Evolutionary conservation across 2,113 vertebrate genomes (phyloP).

Genomic region (Crypturellus undulatus): DNA sequence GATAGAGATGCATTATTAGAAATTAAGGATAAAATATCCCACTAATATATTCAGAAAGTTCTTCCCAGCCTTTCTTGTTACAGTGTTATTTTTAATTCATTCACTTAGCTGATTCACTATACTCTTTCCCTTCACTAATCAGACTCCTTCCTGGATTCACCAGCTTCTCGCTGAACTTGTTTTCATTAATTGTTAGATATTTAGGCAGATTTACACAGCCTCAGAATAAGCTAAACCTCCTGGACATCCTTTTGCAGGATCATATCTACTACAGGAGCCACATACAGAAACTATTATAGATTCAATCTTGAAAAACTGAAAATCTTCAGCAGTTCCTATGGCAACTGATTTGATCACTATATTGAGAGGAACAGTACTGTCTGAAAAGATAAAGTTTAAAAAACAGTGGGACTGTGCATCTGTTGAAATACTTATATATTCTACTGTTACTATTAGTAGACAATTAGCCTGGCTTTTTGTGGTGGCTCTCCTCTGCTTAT

Average conservation of each 20-base stretch:
- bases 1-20: neutral
- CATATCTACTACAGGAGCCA: neutral
- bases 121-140: neutral
- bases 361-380: neutral
- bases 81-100: neutral
- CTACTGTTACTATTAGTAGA: neutral
- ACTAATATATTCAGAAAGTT: neutral
- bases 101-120: neutral
- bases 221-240: neutral
- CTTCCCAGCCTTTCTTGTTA: neutral
- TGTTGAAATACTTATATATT: neutral
- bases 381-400: conserved; percentile 1
- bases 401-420: neutral
- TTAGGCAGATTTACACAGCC: neutral
- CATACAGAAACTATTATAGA: neutral
- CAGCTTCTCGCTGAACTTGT: neutral
- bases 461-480: neutral
- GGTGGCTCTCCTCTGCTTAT: neutral
- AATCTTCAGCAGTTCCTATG: conserved; percentile 24
- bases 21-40: neutral
- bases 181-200: neutral
- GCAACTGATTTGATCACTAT: neutral
- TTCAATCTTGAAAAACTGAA: conserved; percentile 23
- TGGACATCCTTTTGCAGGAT: neutral
- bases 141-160: neutral